Evolutionary conservation across 2,797 vertebrate species (phyloP).

Genomic region (Hoplostethus mediterraneus): DNA sequence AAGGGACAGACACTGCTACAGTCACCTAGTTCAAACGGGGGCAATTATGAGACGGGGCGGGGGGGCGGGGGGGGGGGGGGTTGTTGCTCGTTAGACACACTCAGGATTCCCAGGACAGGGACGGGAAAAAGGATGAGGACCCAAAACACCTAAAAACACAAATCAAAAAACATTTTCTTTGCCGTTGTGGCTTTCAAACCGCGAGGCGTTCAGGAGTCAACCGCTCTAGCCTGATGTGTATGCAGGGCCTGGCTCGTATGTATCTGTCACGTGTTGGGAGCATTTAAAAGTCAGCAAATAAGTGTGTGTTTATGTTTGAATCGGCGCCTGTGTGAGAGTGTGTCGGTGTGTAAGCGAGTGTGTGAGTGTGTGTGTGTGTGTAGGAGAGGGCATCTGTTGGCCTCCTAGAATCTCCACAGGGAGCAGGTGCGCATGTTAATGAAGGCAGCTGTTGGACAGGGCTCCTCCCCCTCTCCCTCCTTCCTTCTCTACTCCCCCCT

Average conservation of each 20-base stretch:
- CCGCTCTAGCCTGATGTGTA: slow-evolving; percentile 9
- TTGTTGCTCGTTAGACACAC: not conserved
- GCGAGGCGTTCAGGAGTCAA: not conserved
- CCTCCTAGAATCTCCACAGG: slow-evolving; percentile 86
- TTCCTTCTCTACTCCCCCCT: slow-evolving; percentile 41
- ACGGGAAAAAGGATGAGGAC: not conserved
- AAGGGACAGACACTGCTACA: slow-evolving; percentile 46
- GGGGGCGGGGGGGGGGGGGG: not conserved
- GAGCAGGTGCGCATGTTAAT: slow-evolving; percentile 95
- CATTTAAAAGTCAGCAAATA: slow-evolving; percentile 54
- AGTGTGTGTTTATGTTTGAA: slow-evolving; percentile 75
- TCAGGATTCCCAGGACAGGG: not conserved
- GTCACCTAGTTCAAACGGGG: slow-evolving; percentile 47
- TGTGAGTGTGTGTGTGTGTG: slow-evolving; percentile 62
- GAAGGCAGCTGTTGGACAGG: slow-evolving; percentile 87
- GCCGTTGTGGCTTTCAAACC: not conserved
- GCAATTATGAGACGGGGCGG: slow-evolving; percentile 8
- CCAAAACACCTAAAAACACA: not conserved
- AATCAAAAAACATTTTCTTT: not conserved
- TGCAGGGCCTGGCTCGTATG: not conserved
- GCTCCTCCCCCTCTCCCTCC: slow-evolving; percentile 63
- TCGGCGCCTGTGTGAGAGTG: slow-evolving; percentile 59
- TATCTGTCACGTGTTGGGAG: slow-evolving; percentile 24
- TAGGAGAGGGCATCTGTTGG: slow-evolving; percentile 87
- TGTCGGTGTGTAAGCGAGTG: slow-evolving; percentile 74